These are phyloP conservation scores for Dicycla oo DNA, from an alignment of 2,888 invertebrate genomes.

Conservation along the genomic window DNA sequence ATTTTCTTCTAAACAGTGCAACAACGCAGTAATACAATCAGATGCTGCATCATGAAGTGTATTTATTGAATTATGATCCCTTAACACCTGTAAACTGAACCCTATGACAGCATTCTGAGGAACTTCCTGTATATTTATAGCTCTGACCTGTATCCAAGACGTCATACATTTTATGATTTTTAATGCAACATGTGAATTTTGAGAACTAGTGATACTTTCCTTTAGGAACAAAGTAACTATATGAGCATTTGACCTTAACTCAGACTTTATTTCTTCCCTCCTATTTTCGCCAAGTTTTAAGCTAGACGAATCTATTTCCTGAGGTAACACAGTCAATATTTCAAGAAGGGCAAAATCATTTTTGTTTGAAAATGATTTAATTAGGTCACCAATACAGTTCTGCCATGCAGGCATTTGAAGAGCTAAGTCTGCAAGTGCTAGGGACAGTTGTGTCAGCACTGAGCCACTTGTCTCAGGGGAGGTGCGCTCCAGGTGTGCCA, in stretches of 20 bases:
- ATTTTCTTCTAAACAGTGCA: conserved; percentile 95
- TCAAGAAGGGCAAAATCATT: conserved; percentile 96
- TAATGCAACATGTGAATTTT: conserved; percentile 92
- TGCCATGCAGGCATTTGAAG: conserved; percentile 98
- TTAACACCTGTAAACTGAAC: conserved; percentile 93
- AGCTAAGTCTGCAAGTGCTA: conserved; percentile 98
- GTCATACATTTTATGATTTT: conserved; percentile 96
- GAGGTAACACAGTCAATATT: conserved; percentile 98
- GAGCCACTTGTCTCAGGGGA: conserved; percentile 94
- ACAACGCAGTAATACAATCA: conserved; percentile 96
- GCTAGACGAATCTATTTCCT: conserved; percentile 96
- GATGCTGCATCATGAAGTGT: conserved; percentile 96
- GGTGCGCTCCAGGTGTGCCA: conserved; percentile 96
- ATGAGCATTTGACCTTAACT: conserved; percentile 94
- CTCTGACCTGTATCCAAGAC: conserved; percentile 97
- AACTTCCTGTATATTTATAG: conserved; percentile 94
- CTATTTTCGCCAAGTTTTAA: conserved; percentile 97
- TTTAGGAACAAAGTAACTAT: conserved; percentile 95
- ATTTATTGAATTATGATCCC: conserved; percentile 90
- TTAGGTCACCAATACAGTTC: conserved; percentile 95
- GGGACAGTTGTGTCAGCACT: conserved; percentile 97
- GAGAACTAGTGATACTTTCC: conserved; percentile 92
- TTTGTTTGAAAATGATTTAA: conserved; percentile 93
- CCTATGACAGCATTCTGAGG: conserved; percentile 93
- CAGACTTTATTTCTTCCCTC: conserved; percentile 95